These are phyloP conservation scores for Hydrocynus forskahlii DNA, from an alignment of 2,797 vertebrate species.

Conservation along the genomic window DNA sequence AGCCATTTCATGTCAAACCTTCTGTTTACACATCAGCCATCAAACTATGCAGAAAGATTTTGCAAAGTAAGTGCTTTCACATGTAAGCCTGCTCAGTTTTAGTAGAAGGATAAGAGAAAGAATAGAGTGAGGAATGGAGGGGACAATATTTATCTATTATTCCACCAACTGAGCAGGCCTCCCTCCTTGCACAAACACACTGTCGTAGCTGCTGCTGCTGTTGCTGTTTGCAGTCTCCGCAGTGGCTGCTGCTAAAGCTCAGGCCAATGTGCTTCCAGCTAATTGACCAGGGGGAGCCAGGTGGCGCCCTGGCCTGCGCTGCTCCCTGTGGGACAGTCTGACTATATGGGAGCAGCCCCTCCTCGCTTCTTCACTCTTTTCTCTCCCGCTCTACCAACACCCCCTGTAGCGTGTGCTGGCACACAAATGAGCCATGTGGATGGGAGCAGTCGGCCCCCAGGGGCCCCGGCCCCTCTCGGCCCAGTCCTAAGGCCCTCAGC, in stretches of 20 bases:
- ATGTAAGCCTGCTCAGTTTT: background rate
- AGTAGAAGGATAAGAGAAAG: constrained; percentile 15
- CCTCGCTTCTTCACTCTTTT: constrained; percentile 17
- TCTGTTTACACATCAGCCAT: no score
- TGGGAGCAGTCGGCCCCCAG: constrained; percentile 67
- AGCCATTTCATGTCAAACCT: no score
- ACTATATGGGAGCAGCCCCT: constrained; percentile 7
- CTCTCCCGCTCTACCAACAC: constrained; percentile 56
- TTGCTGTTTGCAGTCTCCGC: constrained; percentile 25
- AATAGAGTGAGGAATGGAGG: constrained; percentile 14
- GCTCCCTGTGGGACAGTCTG: constrained; percentile 39
- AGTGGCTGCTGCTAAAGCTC: constrained; percentile 54
- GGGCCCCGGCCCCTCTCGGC: constrained; percentile 76
- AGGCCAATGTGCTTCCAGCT: constrained; percentile 65
- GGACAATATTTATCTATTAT: constrained; percentile 49
- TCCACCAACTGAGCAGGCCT: constrained; percentile 55
- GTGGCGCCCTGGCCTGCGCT: constrained; percentile 60
- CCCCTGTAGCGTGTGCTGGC: constrained; percentile 63
- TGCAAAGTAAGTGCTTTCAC: background rate
- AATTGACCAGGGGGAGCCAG: constrained; percentile 78
- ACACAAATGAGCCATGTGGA: constrained; percentile 79
- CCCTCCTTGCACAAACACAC: constrained; percentile 35
- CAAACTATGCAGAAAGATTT: no score
- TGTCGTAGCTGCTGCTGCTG: constrained; percentile 29
- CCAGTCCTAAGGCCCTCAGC: constrained; percentile 63